Evolutionary conservation across 2,888 invertebrate species (phyloP).

Genomic region (Uloborus plumipes): DNA sequence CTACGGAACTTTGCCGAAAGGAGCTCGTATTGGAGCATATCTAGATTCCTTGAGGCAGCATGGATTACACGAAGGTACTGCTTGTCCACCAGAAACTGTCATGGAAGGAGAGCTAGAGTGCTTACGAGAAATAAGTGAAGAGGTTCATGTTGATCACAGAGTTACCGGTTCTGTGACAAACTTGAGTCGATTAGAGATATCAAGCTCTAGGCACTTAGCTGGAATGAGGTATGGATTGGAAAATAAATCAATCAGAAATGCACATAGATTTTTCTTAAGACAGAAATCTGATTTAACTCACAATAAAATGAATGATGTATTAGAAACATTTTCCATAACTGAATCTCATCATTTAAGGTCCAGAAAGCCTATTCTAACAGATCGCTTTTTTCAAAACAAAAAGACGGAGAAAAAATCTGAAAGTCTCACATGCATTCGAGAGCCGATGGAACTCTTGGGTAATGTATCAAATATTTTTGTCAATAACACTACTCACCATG

Average conservation of each 20-base stretch:
- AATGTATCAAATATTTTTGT: constrained; percentile 55
- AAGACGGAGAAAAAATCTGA: constrained; percentile 54
- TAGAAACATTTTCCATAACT: constrained; percentile 63
- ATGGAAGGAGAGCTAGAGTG: constrained; percentile 61
- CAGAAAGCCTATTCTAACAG: constrained; percentile 41
- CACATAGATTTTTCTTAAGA: constrained; percentile 65
- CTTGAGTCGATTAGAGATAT: constrained; percentile 54
- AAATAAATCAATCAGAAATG: constrained; percentile 54
- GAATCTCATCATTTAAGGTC: constrained; percentile 58
- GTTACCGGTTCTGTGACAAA: constrained; percentile 61
- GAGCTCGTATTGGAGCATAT: constrained; percentile 95
- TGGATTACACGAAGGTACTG: constrained; percentile 74
- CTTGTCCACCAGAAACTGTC: constrained; percentile 54
- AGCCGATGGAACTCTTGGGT: constrained; percentile 56
- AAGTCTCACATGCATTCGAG: constrained; percentile 52
- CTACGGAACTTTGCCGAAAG: constrained; percentile 97
- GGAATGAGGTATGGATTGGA: constrained; percentile 56
- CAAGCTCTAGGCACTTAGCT: constrained; percentile 49
- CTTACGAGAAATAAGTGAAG: constrained; percentile 53
- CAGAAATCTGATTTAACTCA: constrained; percentile 70
- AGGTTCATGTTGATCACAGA: constrained; percentile 55
- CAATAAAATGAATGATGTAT: constrained; percentile 67
- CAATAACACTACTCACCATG: constrained; percentile 55
- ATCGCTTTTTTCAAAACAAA: constrained; percentile 56
- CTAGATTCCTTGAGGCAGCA: constrained; percentile 91